Percentiles rank a stretch among this genome's conserved stretches.
These are phyloP conservation scores for Otolemur crassicaudatus DNA, from an alignment of 2,797 vertebrate species.

Conservation along the genomic window DNA sequence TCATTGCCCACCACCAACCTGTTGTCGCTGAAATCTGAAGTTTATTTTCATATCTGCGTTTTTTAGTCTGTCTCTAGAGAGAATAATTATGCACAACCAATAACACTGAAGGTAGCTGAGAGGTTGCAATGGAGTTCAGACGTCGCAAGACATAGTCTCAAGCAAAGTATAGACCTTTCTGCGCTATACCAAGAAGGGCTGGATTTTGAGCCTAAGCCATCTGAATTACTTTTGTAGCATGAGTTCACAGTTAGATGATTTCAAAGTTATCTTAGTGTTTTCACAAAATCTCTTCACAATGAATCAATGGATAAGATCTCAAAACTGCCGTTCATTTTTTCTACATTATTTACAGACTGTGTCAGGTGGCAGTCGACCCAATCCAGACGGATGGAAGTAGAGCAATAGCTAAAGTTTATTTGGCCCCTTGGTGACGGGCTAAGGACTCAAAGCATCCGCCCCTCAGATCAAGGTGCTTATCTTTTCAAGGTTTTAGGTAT, in stretches of 20 bases:
- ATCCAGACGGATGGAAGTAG: no score
- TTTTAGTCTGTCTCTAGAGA: conserved; percentile 54
- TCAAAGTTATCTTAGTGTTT: conserved; percentile 67
- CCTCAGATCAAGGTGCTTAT: no score
- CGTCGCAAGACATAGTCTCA: conserved; percentile 62
- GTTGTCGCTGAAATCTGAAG: conserved; percentile 39
- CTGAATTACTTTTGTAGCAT: conserved; percentile 67
- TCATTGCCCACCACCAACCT: conserved; percentile 37
- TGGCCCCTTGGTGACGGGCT: no score
- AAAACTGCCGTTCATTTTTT: conserved; percentile 12
- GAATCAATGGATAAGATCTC: background rate
- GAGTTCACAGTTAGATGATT: conserved; percentile 47
- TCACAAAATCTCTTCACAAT: conserved; percentile 24
- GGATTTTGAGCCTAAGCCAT: conserved; percentile 56
- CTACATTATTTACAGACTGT: background rate
- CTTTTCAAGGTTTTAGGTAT: no score
- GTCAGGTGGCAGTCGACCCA: no score
- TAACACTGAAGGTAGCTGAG: conserved; percentile 70
- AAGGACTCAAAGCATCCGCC: no score
- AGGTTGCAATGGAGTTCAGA: conserved; percentile 64
- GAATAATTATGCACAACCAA: conserved; percentile 58
- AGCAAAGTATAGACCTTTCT: conserved; percentile 50
- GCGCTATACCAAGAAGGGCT: conserved; percentile 5
- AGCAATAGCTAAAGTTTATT: no score
- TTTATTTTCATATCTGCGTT: conserved; percentile 62